Evolutionary conservation across 2,888 invertebrate genomes (phyloP).

Genomic region (Plusia festucae): DNA sequence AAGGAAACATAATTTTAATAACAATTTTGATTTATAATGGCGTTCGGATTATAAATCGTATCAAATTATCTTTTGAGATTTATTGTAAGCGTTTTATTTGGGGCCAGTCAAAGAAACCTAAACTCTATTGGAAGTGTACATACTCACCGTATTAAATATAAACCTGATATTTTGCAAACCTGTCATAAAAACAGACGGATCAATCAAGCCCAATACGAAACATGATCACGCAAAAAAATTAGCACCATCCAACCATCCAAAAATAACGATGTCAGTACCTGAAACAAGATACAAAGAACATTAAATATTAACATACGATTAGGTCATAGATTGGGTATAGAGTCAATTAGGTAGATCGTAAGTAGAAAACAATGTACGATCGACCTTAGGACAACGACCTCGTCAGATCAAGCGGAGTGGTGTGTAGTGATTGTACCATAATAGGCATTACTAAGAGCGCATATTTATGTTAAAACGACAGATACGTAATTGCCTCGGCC

Average conservation of each 20-base stretch:
- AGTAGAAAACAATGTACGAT: constrained; percentile 45
- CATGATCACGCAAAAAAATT: constrained; percentile 8
- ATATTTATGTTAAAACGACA: constrained; percentile 4
- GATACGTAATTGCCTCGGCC: constrained; percentile 4
- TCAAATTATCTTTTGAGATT: not conserved
- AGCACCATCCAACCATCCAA: constrained; percentile 14
- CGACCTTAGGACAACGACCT: constrained; percentile 54
- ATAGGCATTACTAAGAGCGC: constrained; percentile 2
- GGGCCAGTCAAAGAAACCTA: not conserved
- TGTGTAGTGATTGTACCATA: constrained; percentile 28
- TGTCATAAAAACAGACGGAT: constrained; percentile 8
- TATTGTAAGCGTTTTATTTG: not conserved
- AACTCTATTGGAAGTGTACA: not conserved
- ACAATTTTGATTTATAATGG: not conserved
- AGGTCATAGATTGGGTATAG: constrained; percentile 24
- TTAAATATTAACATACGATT: constrained; percentile 22
- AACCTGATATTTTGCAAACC: constrained; percentile 2
- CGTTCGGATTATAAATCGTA: not conserved
- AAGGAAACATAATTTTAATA: not conserved
- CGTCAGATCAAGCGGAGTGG: constrained; percentile 34
- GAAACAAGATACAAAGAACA: constrained; percentile 34
- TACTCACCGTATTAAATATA: not conserved
- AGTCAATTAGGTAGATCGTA: constrained; percentile 18
- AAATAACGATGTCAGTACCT: constrained; percentile 31
- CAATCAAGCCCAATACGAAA: constrained; percentile 15